phyloP scores from a whole-genome alignment of 2,888 invertebrate species.

The Phalangium opilio region DNA sequence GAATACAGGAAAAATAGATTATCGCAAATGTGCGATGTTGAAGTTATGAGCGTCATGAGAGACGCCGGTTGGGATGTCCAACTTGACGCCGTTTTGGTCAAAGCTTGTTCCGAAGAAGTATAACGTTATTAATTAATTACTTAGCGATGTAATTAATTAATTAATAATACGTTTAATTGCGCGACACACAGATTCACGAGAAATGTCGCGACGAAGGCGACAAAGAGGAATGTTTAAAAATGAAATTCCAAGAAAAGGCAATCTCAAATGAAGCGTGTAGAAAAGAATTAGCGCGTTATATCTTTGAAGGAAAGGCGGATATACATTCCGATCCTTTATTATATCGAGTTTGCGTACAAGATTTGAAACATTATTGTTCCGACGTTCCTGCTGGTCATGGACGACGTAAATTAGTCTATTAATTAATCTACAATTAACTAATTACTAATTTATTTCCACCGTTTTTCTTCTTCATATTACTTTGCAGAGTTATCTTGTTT shows the following conservation, averaged over 20 bases:
- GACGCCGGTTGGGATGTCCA: slow-evolving; percentile 82
- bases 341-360: slow-evolving; percentile 70
- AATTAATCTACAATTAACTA: too few species aligned
- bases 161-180: neutral
- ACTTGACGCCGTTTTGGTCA: slow-evolving; percentile 68
- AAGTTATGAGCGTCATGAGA: slow-evolving; percentile 62
- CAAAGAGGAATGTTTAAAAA: slow-evolving; percentile 73
- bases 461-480: slow-evolving; percentile 9
- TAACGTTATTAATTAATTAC: too few species aligned
- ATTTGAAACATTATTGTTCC: slow-evolving; percentile 38
- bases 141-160: neutral
- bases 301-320: slow-evolving; percentile 71
- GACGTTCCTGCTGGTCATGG: slow-evolving; percentile 69
- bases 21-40: slow-evolving; percentile 57
- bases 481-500: slow-evolving; percentile 32
- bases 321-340: slow-evolving; percentile 87
- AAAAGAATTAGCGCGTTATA: slow-evolving; percentile 64
- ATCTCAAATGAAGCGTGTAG: slow-evolving; percentile 20
- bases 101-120: slow-evolving; percentile 54
- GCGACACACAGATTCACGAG: slow-evolving; percentile 13
- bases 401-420: slow-evolving; percentile 49
- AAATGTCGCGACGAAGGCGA: slow-evolving; percentile 17
- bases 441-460: too few species aligned
- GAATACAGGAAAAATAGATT: slow-evolving; percentile 32
- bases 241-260: slow-evolving; percentile 22